Base-by-base conservation (phyloP, 2,113 vertebrate species). In the Alligator sinensis region DNA sequence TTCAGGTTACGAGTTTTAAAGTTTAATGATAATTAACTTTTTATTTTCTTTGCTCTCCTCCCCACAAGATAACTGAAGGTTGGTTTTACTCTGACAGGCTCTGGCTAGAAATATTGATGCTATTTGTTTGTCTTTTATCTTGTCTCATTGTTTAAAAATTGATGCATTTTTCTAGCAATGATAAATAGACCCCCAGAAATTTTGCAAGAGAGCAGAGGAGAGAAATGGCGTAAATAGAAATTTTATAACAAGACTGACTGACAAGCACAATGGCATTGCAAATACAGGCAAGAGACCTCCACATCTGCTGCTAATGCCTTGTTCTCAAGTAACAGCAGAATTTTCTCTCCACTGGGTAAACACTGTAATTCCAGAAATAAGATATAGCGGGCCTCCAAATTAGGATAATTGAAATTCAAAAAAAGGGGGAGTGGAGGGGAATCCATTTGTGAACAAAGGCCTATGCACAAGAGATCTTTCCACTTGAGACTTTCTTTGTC, bases 11-110 rank as follows among this genome's bases (percentile, higher is more conserved):
- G 14, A 47, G 55, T 66, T 94, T 97, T 95, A 95, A 96, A 93
- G 7, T 93, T 97, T 96, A 90, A 97, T 95, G 94, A 92, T 18
- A 57, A 85, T 86, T 86, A 93, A 96, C 80, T 94, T 95, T 64
- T 90, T 86, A 85, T 96, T 96, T 95, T 88, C 87, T 94, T 86
- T 84, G 72, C 87, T 92, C 55, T 80, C 93, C 89, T 84, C 93
- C 85, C 90, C 85, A 82, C 92, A 89, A 94, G 96, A 94, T 88
- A 96, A 80, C 80, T 77, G 34, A 6, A 70, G 92, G 77, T 76
- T 6, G 5, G 60, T 30, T 91, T 77, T 62, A 84, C 76, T 93
- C 87, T 80, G 92, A 93, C 80, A 84, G 8, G 80, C 88, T 55
- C 75, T 19, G 85, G 88, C 77, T 58, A 82, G 92, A 96, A 96